Evolutionary conservation across 2,888 invertebrate genomes (phyloP).

Genomic region (Mongoloraphidia duomilia): DNA sequence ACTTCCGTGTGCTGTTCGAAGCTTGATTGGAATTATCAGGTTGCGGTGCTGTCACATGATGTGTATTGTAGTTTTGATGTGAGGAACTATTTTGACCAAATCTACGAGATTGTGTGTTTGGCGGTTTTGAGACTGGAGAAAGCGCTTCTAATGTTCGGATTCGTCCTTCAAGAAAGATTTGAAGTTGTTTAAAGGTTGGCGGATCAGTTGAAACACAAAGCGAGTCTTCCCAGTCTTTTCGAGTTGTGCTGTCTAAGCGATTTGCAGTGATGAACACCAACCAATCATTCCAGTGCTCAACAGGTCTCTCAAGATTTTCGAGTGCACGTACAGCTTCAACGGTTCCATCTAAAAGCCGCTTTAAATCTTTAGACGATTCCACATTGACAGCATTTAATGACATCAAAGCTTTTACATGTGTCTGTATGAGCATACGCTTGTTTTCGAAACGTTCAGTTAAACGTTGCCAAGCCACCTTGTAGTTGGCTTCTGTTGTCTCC

Average conservation of each 20-base stretch:
- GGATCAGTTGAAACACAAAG: too few relatives aligned
- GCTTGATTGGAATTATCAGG: too few relatives aligned
- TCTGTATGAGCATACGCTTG: background rate
- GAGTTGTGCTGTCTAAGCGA: background rate
- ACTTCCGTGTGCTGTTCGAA: too few relatives aligned
- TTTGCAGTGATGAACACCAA: background rate
- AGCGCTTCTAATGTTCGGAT: too few relatives aligned
- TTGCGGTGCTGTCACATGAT: too few relatives aligned
- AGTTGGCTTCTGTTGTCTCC: background rate
- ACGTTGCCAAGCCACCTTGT: conserved; percentile 1
- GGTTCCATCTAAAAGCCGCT: background rate
- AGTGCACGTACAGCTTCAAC: background rate
- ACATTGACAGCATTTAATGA: background rate
- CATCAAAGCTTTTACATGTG: conserved; percentile 1
- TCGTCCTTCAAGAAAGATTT: too few relatives aligned
- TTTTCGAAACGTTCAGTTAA: conserved; percentile 3
- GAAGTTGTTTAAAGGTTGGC: too few relatives aligned
- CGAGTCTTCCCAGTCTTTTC: background rate
- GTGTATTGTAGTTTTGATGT: too few relatives aligned
- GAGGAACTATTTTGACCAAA: too few relatives aligned
- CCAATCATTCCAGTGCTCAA: background rate
- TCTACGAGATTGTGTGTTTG: too few relatives aligned
- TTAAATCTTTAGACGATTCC: background rate
- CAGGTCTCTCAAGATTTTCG: background rate
- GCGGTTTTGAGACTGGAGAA: too few relatives aligned